These are phyloP conservation scores for Plagodis pulveraria DNA, from an alignment of 2,888 invertebrate species.

Conservation along the genomic window DNA sequence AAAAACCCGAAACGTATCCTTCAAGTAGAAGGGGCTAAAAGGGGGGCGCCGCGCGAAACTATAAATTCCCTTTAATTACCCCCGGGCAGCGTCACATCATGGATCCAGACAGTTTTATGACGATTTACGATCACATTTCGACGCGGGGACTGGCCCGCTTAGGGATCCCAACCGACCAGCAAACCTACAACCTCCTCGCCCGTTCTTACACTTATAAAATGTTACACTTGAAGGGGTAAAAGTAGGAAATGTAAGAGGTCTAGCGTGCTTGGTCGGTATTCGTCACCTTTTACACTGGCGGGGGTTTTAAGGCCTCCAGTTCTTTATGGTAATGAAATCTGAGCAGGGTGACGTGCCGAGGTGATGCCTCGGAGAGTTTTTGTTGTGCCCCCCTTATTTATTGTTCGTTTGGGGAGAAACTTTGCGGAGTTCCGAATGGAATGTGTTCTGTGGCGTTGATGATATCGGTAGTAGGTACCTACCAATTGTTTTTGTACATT, in stretches of 20 bases:
- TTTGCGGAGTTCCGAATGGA: slow-evolving; percentile 72
- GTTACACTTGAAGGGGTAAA: slow-evolving; percentile 33
- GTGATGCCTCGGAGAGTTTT: slow-evolving; percentile 83
- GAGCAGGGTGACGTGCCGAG: slow-evolving; percentile 84
- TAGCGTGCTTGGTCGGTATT: slow-evolving; percentile 60
- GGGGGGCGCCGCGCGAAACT: slow-evolving; percentile 66
- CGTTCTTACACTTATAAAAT: slow-evolving; percentile 34
- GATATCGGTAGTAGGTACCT: slow-evolving; percentile 54
- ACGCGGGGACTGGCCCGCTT: slow-evolving; percentile 78
- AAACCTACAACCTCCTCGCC: slow-evolving; percentile 50
- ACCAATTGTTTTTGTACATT: slow-evolving; percentile 61
- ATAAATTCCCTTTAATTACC: slow-evolving; percentile 86
- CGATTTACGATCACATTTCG: slow-evolving; percentile 84
- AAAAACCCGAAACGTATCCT: slow-evolving; percentile 41
- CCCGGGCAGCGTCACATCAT: slow-evolving; percentile 88
- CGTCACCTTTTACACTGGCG: slow-evolving; percentile 83
- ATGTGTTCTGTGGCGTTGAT: slow-evolving; percentile 74
- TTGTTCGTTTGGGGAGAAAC: slow-evolving; percentile 79
- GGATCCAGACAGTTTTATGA: slow-evolving; percentile 91
- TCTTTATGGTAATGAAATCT: slow-evolving; percentile 86
- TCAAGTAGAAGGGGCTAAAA: slow-evolving; percentile 41
- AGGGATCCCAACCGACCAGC: slow-evolving; percentile 65
- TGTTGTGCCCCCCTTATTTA: slow-evolving; percentile 82
- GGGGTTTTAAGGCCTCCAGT: slow-evolving; percentile 84
- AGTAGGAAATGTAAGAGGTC: slow-evolving; percentile 45